Percentiles rank a stretch among this genome's conserved stretches.
Evolutionary conservation across 2,888 invertebrate genomes (phyloP).

Genomic region (Cylloceria caligata): DNA sequence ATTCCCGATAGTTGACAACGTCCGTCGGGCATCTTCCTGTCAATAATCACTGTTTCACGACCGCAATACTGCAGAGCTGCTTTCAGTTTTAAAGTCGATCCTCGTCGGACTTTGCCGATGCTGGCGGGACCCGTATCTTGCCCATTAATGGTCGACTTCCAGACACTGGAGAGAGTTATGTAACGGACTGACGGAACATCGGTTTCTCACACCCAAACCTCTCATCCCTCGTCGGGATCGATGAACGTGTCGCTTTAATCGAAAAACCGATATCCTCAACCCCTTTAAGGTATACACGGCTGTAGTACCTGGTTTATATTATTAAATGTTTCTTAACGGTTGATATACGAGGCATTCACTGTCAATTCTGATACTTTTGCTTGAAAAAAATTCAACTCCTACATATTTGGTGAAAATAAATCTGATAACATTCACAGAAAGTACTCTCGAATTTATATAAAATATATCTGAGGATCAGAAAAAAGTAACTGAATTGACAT

Average conservation of each 20-base stretch:
- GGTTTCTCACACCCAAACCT: slow-evolving; percentile 12
- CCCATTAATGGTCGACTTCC: slow-evolving; percentile 38
- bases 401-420: too few relatives aligned
- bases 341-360: too few relatives aligned
- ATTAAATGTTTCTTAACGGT: neutral
- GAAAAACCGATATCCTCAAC: slow-evolving; percentile 30
- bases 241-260: slow-evolving; percentile 25
- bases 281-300: neutral
- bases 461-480: too few relatives aligned
- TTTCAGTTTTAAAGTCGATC: slow-evolving; percentile 36
- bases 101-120: neutral
- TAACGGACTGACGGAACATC: slow-evolving; percentile 27
- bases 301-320: neutral
- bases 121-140: neutral
- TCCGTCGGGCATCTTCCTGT: slow-evolving; percentile 24
- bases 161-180: slow-evolving; percentile 28
- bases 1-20: neutral
- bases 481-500: too few relatives aligned
- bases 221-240: slow-evolving; percentile 2
- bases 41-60: slow-evolving; percentile 24
- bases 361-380: too few relatives aligned
- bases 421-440: too few relatives aligned
- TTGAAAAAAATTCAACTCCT: too few relatives aligned
- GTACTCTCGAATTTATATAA: too few relatives aligned
- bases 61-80: neutral